Conservation (phyloP, 2,888 invertebrate genomes). For the Microplitis deprimator region DNA sequence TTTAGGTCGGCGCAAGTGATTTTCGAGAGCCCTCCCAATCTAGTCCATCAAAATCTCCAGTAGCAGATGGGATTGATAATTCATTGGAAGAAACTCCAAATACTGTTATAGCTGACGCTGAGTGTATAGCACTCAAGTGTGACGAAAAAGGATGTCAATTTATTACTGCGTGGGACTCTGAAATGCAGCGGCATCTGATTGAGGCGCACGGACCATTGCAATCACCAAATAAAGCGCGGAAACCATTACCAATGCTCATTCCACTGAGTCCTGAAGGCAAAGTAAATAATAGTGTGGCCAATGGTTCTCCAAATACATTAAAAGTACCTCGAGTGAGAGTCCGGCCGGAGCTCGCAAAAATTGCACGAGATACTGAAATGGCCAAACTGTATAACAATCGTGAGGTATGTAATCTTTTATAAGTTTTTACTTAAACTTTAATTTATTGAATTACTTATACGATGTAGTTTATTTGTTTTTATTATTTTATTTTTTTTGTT, state of each 20-base stretch:
- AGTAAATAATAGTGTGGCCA: conserved; percentile 46
- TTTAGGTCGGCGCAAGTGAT: conserved; percentile 66
- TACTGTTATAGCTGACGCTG: conserved; percentile 67
- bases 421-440: background rate
- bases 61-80: conserved; percentile 41
- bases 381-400: conserved; percentile 62
- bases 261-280: conserved; percentile 59
- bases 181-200: conserved; percentile 72
- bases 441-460: background rate
- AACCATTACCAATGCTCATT: conserved; percentile 67
- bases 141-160: conserved; percentile 74
- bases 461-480: conserved; percentile 9
- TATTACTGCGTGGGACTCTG: conserved; percentile 75
- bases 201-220: conserved; percentile 60
- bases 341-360: conserved; percentile 66
- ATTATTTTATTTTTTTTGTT: conserved; percentile 18
- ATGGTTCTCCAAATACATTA: conserved; percentile 55
- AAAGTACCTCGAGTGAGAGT: conserved; percentile 66
- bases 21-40: conserved; percentile 56
- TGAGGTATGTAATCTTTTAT: conserved; percentile 57
- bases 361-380: conserved; percentile 65
- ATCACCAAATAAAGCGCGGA: conserved; percentile 55
- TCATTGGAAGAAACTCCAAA: conserved; percentile 55
- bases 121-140: conserved; percentile 72
- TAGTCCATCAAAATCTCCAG: conserved; percentile 44